Conservation (phyloP, 2,797 vertebrate species). For the Linurgus olivaceus region DNA sequence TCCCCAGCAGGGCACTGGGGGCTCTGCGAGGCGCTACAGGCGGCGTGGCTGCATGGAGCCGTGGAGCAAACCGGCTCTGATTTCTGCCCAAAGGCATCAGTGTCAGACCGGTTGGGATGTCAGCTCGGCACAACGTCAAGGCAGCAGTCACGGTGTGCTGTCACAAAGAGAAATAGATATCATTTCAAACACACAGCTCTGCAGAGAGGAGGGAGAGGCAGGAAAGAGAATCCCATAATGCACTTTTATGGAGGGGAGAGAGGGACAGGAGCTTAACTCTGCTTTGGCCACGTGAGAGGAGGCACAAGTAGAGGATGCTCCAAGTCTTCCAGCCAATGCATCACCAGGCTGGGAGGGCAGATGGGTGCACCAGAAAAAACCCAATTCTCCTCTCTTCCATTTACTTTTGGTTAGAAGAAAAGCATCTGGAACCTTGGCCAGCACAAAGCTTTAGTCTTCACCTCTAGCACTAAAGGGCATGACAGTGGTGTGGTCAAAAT, state of each 20-base stretch:
- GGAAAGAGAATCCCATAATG: slow-evolving; percentile 53
- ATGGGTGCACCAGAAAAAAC: not conserved
- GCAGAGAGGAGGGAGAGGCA: slow-evolving; percentile 45
- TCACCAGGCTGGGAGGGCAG: not conserved
- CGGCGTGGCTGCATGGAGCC: not conserved
- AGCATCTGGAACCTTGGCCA: not conserved
- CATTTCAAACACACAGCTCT: slow-evolving; percentile 80
- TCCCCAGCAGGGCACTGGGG: slow-evolving; percentile 34
- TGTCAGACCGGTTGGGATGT: slow-evolving; percentile 83
- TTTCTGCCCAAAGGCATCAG: slow-evolving; percentile 91
- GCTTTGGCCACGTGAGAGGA: not conserved
- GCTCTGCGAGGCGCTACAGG: slow-evolving; percentile 33
- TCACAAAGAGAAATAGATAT: slow-evolving; percentile 93
- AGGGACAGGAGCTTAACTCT: slow-evolving; percentile 16
- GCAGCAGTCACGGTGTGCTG: slow-evolving; percentile 80
- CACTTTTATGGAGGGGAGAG: not conserved
- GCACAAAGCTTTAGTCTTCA: not conserved
- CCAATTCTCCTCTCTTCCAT: not conserved
- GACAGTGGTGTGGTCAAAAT: fast-evolving
- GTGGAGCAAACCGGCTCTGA: slow-evolving; percentile 87
- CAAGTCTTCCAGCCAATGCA: fast-evolving
- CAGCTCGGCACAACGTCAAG: slow-evolving; percentile 83
- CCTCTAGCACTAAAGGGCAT: not conserved
- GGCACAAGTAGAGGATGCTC: not conserved
- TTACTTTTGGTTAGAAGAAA: not conserved